A percentile compares a stretch with the other conserved stretches of the same genome.
Evolutionary conservation across 2,113 vertebrate genomes (phyloP).

Genomic region (Scomber scombrus): DNA sequence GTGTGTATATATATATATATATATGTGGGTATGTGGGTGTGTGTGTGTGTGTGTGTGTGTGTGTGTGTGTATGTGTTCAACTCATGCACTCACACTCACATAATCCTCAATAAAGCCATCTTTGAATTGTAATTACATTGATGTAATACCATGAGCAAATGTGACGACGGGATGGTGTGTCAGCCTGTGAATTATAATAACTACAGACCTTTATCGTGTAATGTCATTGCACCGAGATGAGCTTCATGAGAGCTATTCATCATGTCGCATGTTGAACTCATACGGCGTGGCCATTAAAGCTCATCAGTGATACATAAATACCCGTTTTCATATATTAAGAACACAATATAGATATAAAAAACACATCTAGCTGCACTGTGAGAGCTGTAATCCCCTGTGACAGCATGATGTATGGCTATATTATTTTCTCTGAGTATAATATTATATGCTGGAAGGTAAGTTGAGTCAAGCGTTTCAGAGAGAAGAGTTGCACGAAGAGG

Average conservation of each 20-base stretch:
- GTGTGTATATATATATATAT: background rate
- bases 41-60: background rate
- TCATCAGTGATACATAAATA: background rate
- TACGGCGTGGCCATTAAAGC: background rate
- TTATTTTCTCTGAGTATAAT: background rate
- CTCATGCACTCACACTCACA: conserved; percentile 2
- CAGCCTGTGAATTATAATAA: conserved; percentile 18
- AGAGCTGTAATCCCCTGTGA: background rate
- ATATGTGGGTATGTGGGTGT: background rate
- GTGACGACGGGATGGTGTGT: background rate
- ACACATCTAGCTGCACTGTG: background rate
- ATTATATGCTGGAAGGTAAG: background rate
- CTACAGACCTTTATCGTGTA: conserved; percentile 7
- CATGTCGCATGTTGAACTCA: background rate
- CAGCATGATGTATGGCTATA: background rate
- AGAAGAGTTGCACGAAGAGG: background rate
- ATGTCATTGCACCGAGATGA: background rate
- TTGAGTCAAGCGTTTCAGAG: background rate
- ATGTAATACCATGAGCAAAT: background rate
- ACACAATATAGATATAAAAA: background rate
- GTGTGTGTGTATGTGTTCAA: background rate
- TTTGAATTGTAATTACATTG: conserved; percentile 13
- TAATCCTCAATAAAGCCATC: conserved; percentile 32
- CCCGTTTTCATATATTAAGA: conserved; percentile 15
- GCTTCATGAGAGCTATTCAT: background rate